Base-by-base conservation (phyloP, 2,113 vertebrate species). In the Dissostichus mawsoni region DNA sequence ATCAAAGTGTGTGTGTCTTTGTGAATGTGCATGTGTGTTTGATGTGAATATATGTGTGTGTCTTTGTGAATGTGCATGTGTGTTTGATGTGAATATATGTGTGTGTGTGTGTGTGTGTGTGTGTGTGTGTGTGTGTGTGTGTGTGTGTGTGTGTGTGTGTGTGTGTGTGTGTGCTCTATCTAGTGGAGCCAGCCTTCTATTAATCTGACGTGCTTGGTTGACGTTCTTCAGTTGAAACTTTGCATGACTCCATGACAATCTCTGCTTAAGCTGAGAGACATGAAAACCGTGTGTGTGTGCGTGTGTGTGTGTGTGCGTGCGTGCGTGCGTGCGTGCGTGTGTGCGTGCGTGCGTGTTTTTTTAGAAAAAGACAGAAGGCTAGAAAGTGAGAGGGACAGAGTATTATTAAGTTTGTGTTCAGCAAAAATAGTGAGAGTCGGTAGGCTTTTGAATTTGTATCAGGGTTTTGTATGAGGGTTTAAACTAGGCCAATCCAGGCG, bases 121-220 rank as follows among this genome's bases (percentile, higher is more conserved):
- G 11, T 59, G 66, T 41, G 11, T 17, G 14, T 70, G 67, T 18
- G 33, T 33, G 55, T 55, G 64, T 48, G 69, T 57, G 29, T 57
- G 20, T 58, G n/a, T n/a, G n/a, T n/a, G n/a, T n/a, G n/a, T n/a
- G n/a, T 18, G 33, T 33, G 55, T 55, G 64, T 48, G 69, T 57
- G 57, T 33, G 71, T 57, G 71, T 77, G 67, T 12, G 57, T 56
- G 76, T 62, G 78, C 45, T 89, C 78, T 92, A 90, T 92, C 88
- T 89, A 57, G 82, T 81, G 76, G 66, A 89, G 87, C 83, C 89
- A 92, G 91, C 89, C 90, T 86, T 85, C 85, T 90, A 83, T 88
- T 94, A 92, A 93, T 92, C 93, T 92, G 92, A 92, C 90, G 55
- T 89, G 90, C 89, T 91, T 89, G 90, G 92, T 83, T 94, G 92